Base-by-base conservation (phyloP, 2,888 invertebrate genomes). In the Tachina fera region DNA sequence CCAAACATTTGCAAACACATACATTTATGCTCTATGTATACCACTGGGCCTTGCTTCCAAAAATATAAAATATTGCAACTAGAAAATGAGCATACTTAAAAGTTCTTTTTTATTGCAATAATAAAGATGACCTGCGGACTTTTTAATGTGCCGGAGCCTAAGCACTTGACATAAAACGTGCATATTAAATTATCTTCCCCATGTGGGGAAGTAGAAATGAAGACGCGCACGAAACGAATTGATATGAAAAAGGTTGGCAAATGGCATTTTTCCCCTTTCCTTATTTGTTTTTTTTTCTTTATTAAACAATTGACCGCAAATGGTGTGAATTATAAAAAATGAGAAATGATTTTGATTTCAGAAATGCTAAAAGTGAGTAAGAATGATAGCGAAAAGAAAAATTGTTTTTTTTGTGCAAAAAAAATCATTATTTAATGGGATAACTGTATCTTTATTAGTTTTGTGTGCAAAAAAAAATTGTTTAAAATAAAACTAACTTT, bases 91-190 rank as follows among this genome's bases (percentile, higher is more conserved):
- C 43, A 68, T 60, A 82, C 45, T 63, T 70, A 63, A 82, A 67
- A 60, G 41, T 60, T 61, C 53, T 75, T 31, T 65, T 58, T 67
- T 41, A 58, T 71, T 81, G 74, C 74, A 82, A 56, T 68, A 82
- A 77, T 71, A 70, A 76, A 82, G 49, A 71, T 76, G 71, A 76
- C 71, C 82, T 82, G 63, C 58, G 82, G 76, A 76, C 75, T 56
- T 76, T 82, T 82, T 76, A 76, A 70, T 82, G 63, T 63, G 22
- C 58, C 22, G 63, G 41, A 63, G 76, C 70, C 82, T 61, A 76
- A 82, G 47, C 70, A 81, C 84, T 81, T 84, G 84, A 84, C 84
- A 84, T 77, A 76, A 77, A 84, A 84, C 81, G 84, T 84, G 76
- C 76, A 81, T 81, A 84, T 72, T 76, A 76, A 81, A 84, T 67